Evolutionary conservation across 92 coral and sea anemone genomes (phyloP).

Genomic region (Heteractis magnifica): DNA sequence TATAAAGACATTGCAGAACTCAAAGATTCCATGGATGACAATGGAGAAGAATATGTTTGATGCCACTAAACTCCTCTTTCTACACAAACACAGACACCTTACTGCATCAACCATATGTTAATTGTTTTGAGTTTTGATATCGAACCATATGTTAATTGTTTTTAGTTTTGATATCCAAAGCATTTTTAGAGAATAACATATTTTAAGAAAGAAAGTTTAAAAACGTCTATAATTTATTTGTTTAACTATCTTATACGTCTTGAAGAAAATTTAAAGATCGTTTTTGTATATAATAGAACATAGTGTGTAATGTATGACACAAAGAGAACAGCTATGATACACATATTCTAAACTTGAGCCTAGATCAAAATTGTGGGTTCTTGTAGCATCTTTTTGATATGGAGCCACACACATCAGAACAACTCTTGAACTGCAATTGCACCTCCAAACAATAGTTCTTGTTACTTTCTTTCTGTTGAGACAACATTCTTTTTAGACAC

Average conservation of each 20-base stretch:
- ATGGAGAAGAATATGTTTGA: slow-evolving; percentile 44
- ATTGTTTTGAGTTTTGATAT: neutral
- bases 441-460: too few relatives aligned
- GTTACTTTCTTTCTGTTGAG: neutral
- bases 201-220: neutral
- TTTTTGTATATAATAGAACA: neutral
- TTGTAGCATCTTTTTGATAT: neutral
- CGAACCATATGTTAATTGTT: neutral
- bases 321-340: neutral
- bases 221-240: neutral
- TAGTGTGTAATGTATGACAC: neutral
- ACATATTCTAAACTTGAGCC: neutral
- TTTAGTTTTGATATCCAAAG: neutral
- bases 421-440: too few relatives aligned
- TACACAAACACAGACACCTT: neutral
- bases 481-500: neutral
- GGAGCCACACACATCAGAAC: too few relatives aligned
- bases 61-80: neutral
- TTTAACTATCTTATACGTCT: neutral
- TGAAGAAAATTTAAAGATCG: neutral
- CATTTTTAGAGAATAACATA: neutral
- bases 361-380: neutral
- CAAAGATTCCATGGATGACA: slow-evolving; percentile 41
- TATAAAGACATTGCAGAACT: slow-evolving; percentile 85
- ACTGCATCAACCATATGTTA: neutral